Percentiles rank a stretch among this genome's conserved stretches.
These are phyloP conservation scores for Orius laevigatus DNA, from an alignment of 1,140 invertebrate species.

Conservation along the genomic window DNA sequence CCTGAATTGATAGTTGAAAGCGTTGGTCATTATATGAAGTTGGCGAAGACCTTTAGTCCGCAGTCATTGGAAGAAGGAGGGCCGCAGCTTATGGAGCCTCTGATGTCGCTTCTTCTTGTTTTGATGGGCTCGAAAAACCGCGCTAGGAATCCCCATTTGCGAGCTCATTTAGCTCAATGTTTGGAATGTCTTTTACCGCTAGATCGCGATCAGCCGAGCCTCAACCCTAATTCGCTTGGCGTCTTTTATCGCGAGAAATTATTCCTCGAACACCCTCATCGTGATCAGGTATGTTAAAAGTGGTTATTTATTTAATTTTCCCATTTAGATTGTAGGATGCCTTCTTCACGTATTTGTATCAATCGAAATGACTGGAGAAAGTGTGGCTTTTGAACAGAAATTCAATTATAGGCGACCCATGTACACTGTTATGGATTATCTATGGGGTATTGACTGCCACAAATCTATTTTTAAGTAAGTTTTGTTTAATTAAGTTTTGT, in stretches of 20 bases:
- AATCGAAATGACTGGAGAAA: constrained; percentile 93
- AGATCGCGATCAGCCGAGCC: constrained; percentile 35
- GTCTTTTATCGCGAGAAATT: constrained; percentile 53
- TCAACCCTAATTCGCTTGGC: constrained; percentile 35
- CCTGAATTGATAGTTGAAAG: constrained; percentile 87
- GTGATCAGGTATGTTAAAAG: constrained; percentile 33
- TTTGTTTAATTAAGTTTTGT: constrained; percentile 1
- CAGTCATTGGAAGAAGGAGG: constrained; percentile 42
- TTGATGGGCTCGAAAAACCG: constrained; percentile 43
- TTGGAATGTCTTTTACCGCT: constrained; percentile 66
- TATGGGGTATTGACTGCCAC: constrained; percentile 71
- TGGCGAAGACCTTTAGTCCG: constrained; percentile 46
- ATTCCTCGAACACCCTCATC: constrained; percentile 60
- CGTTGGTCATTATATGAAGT: constrained; percentile 59
- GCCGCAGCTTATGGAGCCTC: constrained; percentile 40
- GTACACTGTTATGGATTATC: constrained; percentile 83
- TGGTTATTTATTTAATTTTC: not conserved
- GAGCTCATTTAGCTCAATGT: constrained; percentile 76
- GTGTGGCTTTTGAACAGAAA: constrained; percentile 91
- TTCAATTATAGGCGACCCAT: constrained; percentile 91
- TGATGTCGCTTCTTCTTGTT: constrained; percentile 52
- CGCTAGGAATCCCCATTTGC: constrained; percentile 83
- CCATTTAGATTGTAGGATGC: constrained; percentile 45
- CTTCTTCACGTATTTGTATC: constrained; percentile 85
- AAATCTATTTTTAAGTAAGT: constrained; percentile 54